phyloP scores from a whole-genome alignment of 2,888 invertebrate species.

The Drosophila mercatorum region DNA sequence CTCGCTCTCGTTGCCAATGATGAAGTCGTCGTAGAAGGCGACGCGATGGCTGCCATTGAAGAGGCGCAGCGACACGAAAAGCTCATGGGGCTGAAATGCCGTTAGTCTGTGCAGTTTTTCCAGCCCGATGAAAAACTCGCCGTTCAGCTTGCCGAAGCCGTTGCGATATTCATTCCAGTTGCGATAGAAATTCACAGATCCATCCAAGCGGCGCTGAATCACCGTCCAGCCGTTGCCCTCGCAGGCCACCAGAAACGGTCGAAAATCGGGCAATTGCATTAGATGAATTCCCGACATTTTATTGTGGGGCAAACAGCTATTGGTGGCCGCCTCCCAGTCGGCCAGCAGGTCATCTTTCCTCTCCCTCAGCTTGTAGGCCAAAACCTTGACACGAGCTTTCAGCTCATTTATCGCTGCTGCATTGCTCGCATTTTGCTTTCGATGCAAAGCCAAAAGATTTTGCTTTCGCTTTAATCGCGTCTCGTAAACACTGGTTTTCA shows the following conservation, averaged over 20 bases:
- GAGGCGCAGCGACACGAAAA: constrained; percentile 88
- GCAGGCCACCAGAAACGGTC: constrained; percentile 61
- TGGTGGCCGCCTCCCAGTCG: constrained; percentile 67
- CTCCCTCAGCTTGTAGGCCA: constrained; percentile 51
- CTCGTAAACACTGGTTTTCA: constrained; percentile 54
- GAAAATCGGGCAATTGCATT: constrained; percentile 82
- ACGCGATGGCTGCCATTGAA: constrained; percentile 86
- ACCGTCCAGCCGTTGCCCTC: constrained; percentile 86
- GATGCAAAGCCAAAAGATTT: constrained; percentile 33
- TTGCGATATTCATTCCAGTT: constrained; percentile 88
- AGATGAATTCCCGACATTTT: constrained; percentile 55
- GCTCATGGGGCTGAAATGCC: constrained; percentile 85
- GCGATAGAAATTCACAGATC: constrained; percentile 88
- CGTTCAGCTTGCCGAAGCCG: constrained; percentile 89
- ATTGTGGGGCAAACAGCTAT: constrained; percentile 55
- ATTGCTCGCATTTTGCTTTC: constrained; percentile 49
- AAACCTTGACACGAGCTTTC: constrained; percentile 23
- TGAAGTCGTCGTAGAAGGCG: constrained; percentile 88
- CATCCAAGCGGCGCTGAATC: constrained; percentile 88
- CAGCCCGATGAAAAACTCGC: constrained; percentile 89
- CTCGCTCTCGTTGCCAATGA: constrained; percentile 88
- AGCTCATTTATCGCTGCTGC: constrained; percentile 45
- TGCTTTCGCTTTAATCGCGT: constrained; percentile 60
- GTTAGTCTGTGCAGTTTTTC: constrained; percentile 87
- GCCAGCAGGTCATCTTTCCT: constrained; percentile 65